Conservation (phyloP, 2,888 invertebrate species). For the Iselma pallidipennis region DNA sequence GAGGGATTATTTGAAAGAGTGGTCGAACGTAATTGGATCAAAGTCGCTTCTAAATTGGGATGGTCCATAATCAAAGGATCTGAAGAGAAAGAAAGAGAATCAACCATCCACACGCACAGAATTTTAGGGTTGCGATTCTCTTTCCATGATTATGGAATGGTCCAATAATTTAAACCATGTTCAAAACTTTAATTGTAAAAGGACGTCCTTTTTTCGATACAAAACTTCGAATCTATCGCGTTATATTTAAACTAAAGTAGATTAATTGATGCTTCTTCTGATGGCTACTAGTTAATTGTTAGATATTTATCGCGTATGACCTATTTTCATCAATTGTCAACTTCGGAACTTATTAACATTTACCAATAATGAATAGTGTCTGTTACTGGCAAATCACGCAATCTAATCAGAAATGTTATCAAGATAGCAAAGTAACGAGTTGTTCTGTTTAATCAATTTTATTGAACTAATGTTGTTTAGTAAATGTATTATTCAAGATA, state of each 20-base stretch:
- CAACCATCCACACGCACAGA: slow-evolving; percentile 1
- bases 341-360: neutral
- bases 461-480: neutral
- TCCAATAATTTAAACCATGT: neutral
- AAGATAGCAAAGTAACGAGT: slow-evolving; percentile 4
- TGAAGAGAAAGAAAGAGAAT: slow-evolving; percentile 2
- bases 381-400: slow-evolving; percentile 9
- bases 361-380: neutral
- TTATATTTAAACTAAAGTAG: too few relatives aligned
- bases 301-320: neutral
- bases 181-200: neutral
- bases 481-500: too few relatives aligned
- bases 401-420: slow-evolving; percentile 17
- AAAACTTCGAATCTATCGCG: neutral
- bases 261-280: neutral
- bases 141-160: neutral
- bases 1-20: slow-evolving; percentile 26
- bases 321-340: neutral
- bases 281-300: neutral
- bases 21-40: slow-evolving; percentile 49
- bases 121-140: neutral
- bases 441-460: neutral
- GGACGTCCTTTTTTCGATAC: neutral
- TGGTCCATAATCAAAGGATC: slow-evolving; percentile 46
- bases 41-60: slow-evolving; percentile 48